phyloP scores from a whole-genome alignment of 2,888 invertebrate genomes.

The Philereme vetulata region DNA sequence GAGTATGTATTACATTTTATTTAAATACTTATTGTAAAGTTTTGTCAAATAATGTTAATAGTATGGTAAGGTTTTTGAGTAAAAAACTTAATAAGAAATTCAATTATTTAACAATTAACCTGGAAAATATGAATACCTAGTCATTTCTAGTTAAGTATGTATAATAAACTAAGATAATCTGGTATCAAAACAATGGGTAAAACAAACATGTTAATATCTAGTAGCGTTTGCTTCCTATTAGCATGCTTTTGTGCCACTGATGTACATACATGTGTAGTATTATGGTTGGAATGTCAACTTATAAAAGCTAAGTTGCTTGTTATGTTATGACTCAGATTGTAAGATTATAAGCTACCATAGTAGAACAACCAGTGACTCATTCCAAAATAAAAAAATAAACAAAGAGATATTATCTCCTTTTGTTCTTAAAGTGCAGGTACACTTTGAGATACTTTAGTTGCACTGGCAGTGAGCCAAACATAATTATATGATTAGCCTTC shows the following conservation, averaged over 20 bases:
- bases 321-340: slow-evolving; percentile 9
- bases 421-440: slow-evolving; percentile 41
- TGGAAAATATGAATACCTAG: too few species aligned
- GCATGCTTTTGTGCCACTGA: too few species aligned
- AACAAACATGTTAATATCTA: too few species aligned
- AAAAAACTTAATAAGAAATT: too few species aligned
- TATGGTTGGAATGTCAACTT: neutral
- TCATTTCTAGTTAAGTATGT: too few species aligned
- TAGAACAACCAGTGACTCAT: slow-evolving; percentile 26
- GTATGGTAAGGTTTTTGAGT: too few species aligned
- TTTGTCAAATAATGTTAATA: too few species aligned
- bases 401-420: slow-evolving; percentile 50
- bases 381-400: slow-evolving; percentile 51
- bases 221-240: too few species aligned
- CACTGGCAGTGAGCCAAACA: slow-evolving; percentile 61
- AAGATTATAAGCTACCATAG: slow-evolving; percentile 12
- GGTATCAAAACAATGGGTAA: too few species aligned
- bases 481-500: slow-evolving; percentile 49
- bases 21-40: too few species aligned
- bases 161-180: too few species aligned
- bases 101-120: too few species aligned
- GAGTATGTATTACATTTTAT: neutral
- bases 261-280: neutral
- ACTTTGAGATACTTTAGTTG: slow-evolving; percentile 41
- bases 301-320: neutral